Evolutionary conservation across 2,888 invertebrate genomes (phyloP).

Genomic region (Agriopis marginaria): DNA sequence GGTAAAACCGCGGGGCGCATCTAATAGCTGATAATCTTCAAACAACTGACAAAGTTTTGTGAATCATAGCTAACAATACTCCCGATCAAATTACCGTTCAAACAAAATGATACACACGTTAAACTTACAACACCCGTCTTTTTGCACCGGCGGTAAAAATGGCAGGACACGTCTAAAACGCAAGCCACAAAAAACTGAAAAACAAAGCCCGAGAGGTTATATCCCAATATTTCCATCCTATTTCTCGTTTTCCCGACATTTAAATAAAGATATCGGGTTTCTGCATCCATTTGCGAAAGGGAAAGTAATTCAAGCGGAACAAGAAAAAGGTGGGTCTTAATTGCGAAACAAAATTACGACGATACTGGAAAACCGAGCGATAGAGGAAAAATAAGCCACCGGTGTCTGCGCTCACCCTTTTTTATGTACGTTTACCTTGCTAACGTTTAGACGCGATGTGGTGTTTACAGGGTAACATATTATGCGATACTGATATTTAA

Average conservation of each 20-base stretch:
- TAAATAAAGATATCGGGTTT: conserved; percentile 43
- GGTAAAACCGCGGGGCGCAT: no score
- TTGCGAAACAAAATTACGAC: conserved; percentile 60
- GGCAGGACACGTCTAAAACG: not conserved
- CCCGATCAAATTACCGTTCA: no score
- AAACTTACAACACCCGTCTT: no score
- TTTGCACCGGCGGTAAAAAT: not conserved
- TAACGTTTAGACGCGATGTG: conserved; percentile 10
- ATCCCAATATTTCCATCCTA: conserved; percentile 22
- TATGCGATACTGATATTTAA: no score
- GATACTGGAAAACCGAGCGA: conserved; percentile 52
- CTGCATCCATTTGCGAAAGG: conserved; percentile 47
- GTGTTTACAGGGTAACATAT: not conserved
- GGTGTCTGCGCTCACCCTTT: conserved; percentile 51
- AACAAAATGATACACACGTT: no score
- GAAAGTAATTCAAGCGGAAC: conserved; percentile 57
- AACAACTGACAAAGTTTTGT: no score
- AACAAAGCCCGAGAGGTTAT: conserved; percentile 5
- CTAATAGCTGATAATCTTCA: no score
- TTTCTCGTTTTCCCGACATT: conserved; percentile 30
- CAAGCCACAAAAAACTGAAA: not conserved
- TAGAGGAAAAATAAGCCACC: conserved; percentile 50
- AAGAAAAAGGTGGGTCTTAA: conserved; percentile 49
- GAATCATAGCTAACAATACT: no score
- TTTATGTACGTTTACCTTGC: conserved; percentile 51